Evolutionary conservation across 2,888 invertebrate genomes (phyloP).

Genomic region (Nemoura dubitans): DNA sequence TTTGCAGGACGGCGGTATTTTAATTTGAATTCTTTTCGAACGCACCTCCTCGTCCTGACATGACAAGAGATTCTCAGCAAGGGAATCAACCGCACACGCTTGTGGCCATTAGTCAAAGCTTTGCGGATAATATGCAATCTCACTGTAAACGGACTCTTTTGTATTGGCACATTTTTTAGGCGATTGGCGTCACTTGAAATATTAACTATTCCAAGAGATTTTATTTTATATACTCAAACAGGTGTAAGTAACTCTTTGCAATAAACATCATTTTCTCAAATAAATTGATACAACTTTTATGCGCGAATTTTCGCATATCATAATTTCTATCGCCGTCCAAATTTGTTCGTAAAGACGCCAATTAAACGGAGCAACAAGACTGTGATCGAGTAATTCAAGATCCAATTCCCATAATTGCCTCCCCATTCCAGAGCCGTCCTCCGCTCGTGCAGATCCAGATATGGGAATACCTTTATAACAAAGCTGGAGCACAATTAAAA

Average conservation of each 20-base stretch:
- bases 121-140: not conserved
- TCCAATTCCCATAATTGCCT: not conserved
- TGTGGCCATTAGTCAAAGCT: not conserved
- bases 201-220: no score
- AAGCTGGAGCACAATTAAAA: not conserved
- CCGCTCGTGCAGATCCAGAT: not conserved
- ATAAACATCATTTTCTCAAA: not conserved
- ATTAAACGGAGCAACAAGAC: not conserved
- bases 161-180: not conserved
- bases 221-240: not conserved
- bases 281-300: not conserved
- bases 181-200: no score
- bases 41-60: not conserved
- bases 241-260: not conserved
- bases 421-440: not conserved
- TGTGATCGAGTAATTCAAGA: not conserved
- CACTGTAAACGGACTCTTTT: not conserved
- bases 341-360: not conserved
- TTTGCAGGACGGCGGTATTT: constrained; percentile 40
- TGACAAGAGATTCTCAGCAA: no score
- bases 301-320: not conserved
- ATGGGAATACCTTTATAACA: not conserved
- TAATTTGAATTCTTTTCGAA: constrained; percentile 48
- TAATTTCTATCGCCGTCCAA: not conserved
- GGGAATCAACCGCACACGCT: not conserved